These are phyloP conservation scores for Stictocephala bisonia DNA, from an alignment of 2,888 invertebrate genomes.

Conservation along the genomic window DNA sequence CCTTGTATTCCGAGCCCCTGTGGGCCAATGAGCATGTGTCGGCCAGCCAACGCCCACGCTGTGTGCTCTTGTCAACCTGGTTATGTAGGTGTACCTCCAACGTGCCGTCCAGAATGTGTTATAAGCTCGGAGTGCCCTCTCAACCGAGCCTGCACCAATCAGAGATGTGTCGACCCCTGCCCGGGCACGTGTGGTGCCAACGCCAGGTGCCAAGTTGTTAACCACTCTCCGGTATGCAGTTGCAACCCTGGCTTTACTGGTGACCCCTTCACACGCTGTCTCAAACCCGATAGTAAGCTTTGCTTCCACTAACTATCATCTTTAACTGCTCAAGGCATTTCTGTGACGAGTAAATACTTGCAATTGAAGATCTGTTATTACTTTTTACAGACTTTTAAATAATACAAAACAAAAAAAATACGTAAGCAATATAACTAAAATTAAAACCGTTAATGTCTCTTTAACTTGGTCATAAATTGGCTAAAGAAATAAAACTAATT, in stretches of 20 bases:
- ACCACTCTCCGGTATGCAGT: slow-evolving; percentile 81
- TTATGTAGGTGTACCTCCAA: slow-evolving; percentile 78
- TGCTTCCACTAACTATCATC: background rate
- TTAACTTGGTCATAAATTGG: no score
- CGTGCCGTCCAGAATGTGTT: slow-evolving; percentile 83
- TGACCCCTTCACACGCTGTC: slow-evolving; percentile 79
- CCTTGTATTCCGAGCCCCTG: slow-evolving; percentile 69
- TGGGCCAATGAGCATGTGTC: slow-evolving; percentile 80
- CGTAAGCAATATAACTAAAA: no score
- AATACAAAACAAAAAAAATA: no score
- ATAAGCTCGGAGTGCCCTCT: slow-evolving; percentile 80
- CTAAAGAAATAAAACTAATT: no score
- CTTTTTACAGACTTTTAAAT: no score
- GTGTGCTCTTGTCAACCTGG: slow-evolving; percentile 79
- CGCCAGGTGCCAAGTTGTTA: slow-evolving; percentile 78
- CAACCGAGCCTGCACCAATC: slow-evolving; percentile 79
- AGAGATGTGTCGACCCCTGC: slow-evolving; percentile 81
- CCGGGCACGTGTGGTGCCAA: slow-evolving; percentile 77
- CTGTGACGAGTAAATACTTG: no score
- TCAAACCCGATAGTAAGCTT: slow-evolving; percentile 60
- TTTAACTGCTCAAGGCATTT: no score
- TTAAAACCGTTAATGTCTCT: no score
- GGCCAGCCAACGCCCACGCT: slow-evolving; percentile 72
- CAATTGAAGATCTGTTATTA: no score
- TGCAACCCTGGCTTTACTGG: slow-evolving; percentile 78